Percentiles rank a stretch among this genome's conserved stretches.
Conservation (phyloP, 2,113 vertebrate genomes). For the Corythornis madagascariensis region DNA sequence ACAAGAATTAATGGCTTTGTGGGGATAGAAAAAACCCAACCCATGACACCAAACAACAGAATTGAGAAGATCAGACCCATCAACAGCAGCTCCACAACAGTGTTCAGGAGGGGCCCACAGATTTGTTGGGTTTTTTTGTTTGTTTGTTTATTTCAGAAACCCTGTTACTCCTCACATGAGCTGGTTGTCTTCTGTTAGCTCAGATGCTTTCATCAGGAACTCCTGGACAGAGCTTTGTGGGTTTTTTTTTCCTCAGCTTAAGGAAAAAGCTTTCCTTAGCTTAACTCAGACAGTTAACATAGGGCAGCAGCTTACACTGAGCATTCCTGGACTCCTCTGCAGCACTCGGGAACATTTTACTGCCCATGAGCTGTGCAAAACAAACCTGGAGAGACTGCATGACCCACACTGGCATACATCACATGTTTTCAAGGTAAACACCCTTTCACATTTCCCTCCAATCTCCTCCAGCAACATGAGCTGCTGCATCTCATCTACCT, state of each 20-base stretch:
- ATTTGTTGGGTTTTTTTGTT: too few species aligned
- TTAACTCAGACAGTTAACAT: not conserved
- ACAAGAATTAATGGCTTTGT: not conserved
- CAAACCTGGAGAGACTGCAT: not conserved
- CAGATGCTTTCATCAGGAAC: not conserved
- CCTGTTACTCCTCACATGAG: not conserved
- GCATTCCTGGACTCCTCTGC: not conserved
- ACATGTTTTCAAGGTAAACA: rapidly evolving
- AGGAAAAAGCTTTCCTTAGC: too few species aligned
- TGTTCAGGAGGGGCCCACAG: not conserved
- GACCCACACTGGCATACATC: not conserved
- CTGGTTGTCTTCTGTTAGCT: not conserved
- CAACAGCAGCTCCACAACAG: not conserved
- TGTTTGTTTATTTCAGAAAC: not conserved
- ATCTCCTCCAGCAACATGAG: not conserved
- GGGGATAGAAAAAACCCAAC: not conserved
- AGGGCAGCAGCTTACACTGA: not conserved
- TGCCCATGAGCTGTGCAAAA: rapidly evolving
- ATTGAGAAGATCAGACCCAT: not conserved
- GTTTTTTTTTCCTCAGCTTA: not conserved
- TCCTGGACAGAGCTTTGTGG: not conserved
- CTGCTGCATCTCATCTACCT: not conserved
- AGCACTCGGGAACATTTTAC: not conserved
- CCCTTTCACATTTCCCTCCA: not conserved
- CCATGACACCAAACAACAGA: rapidly evolving